These are phyloP conservation scores for Lepilemur ruficaudatus DNA, from an alignment of 2,797 vertebrate genomes.

Conservation along the genomic window DNA sequence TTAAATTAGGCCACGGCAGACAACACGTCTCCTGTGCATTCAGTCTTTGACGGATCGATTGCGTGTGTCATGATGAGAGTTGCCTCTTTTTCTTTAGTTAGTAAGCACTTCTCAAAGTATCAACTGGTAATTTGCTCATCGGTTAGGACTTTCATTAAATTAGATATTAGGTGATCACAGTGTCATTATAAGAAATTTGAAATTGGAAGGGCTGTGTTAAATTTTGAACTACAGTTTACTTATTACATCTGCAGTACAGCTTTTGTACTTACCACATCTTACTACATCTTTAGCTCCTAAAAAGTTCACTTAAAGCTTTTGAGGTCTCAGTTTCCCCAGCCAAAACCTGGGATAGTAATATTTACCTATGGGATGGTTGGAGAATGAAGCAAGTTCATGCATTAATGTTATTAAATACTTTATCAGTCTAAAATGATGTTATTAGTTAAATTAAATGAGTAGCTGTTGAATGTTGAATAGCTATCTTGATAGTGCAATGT, in stretches of 20 bases:
- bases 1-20: background rate
- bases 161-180: background rate
- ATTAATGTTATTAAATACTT: background rate
- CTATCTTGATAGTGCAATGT: background rate
- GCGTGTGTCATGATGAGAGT: background rate
- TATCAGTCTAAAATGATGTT: background rate
- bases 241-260: background rate
- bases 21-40: fast-evolving
- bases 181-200: background rate
- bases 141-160: background rate
- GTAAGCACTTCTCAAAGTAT: background rate
- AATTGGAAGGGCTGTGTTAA: background rate
- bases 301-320: background rate
- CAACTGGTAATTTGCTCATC: background rate
- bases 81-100: background rate
- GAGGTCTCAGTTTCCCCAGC: background rate
- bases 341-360: background rate
- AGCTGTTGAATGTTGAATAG: background rate
- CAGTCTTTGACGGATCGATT: background rate
- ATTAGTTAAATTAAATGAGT: background rate
- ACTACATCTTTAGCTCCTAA: background rate
- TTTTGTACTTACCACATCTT: background rate
- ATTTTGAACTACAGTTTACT: background rate
- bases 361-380: background rate
- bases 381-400: background rate